Evolutionary conservation across 2,113 vertebrate genomes (phyloP), one percentile per base, ranked within the genome.

Genomic region (Apodemus speciosus): DNA sequence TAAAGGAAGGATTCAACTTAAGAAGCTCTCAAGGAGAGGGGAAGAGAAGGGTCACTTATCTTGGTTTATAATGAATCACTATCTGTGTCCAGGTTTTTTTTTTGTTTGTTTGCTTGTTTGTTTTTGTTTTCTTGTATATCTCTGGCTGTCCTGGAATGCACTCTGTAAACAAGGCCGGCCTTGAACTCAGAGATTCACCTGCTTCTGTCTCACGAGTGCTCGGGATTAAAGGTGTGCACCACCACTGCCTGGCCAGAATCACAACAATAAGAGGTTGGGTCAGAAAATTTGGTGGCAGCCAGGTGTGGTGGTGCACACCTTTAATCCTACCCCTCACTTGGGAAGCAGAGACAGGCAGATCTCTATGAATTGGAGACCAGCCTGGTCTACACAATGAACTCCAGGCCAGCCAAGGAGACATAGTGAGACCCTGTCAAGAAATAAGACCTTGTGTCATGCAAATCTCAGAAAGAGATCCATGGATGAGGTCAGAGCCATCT

Each of bases 11-110:
- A 75, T 53, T 60, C 76, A 15, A 87, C n/a, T 46, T 46, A 46
- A 46, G 43, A 46, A 46, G 43, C 43, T 46, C 43, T 46, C 43
- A 4, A 14, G 0, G 46, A 4, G 23, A 5, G 9, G 35, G 0
- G n/a, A 71, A 13, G 18, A 77, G 23, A 69, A 86, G 35, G 38
- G 35, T n/a, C 73, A 56, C 40, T 71, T 73, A 15, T 84, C 91
- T 93, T 90, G 79, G 30, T 77, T 91, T 88, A 86, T 68, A 88
- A 58, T 58, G 43, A 86, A 80, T 77, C 38, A 76, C 40, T 58
- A 95, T 56, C 73, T 86, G 85, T 86, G 30, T 49, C 75, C 91
- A 91, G 58, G 69, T 69, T 30, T 6, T 84, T 35, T 6, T 84
- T 35, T 32, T n/a, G n/a, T n/a, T 71, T 71, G 15, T 64, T 13